Evolutionary conservation across 2,113 vertebrate genomes (phyloP).

Genomic region (Cavia porcellus): DNA sequence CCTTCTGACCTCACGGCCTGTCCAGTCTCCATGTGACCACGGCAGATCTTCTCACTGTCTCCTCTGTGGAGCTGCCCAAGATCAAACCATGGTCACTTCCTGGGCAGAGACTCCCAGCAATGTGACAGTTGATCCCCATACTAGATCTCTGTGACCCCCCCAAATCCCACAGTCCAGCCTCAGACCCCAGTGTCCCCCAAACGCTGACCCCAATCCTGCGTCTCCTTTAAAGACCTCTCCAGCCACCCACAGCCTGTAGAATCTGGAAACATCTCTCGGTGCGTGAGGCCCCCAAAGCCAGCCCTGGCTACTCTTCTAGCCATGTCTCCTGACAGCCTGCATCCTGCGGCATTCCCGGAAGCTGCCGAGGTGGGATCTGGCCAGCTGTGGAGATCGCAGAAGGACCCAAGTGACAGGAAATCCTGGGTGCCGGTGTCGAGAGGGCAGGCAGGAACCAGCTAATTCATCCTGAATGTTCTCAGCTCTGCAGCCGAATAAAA

Average conservation of each 20-base stretch:
- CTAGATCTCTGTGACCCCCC: background rate
- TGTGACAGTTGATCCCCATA: background rate
- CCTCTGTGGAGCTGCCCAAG: background rate
- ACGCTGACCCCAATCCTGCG: background rate
- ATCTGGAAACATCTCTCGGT: background rate
- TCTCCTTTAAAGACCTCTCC: slow-evolving; percentile 24
- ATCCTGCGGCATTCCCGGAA: background rate
- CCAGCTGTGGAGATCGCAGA: background rate
- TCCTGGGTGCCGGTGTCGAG: background rate
- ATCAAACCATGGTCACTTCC: background rate
- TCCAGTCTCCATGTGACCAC: accelerated
- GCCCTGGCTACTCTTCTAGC: background rate
- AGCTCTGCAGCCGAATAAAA: background rate
- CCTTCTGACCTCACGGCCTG: background rate
- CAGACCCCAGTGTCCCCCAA: background rate
- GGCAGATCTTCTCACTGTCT: background rate
- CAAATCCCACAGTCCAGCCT: background rate
- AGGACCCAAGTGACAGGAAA: background rate
- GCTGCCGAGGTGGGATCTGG: background rate
- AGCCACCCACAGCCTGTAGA: background rate
- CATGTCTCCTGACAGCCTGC: background rate
- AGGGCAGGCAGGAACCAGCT: background rate
- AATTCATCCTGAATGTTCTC: slow-evolving; percentile 3
- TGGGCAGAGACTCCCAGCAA: background rate
- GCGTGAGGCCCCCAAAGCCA: background rate